Evolutionary conservation across 2,113 vertebrate genomes (phyloP).

Genomic region (Lophius piscatorius): DNA sequence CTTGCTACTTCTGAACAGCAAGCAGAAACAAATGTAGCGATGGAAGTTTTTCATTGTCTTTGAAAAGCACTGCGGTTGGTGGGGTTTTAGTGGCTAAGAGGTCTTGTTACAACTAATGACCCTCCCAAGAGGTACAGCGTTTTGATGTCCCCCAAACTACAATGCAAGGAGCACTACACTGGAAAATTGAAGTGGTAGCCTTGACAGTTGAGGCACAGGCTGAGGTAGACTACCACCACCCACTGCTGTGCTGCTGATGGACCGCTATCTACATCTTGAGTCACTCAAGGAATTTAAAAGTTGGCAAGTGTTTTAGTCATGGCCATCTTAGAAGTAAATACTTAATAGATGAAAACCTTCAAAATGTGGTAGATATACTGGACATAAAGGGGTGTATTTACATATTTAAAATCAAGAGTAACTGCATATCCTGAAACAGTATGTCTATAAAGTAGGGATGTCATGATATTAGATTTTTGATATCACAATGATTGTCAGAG

Average conservation of each 20-base stretch:
- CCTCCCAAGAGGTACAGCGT: slow-evolving; percentile 65
- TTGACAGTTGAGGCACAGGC: slow-evolving; percentile 29
- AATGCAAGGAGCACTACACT: slow-evolving; percentile 11
- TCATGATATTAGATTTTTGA: too few species aligned
- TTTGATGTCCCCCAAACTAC: slow-evolving; percentile 20
- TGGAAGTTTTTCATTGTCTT: slow-evolving; percentile 83
- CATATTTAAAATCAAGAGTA: too few species aligned
- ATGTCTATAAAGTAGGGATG: too few species aligned
- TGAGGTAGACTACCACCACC: slow-evolving; percentile 17
- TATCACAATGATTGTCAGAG: too few species aligned
- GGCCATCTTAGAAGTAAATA: not conserved
- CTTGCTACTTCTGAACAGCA: slow-evolving; percentile 76
- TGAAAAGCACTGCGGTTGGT: slow-evolving; percentile 75
- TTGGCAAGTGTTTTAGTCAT: not conserved
- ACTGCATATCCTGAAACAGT: too few species aligned
- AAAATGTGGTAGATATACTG: too few species aligned
- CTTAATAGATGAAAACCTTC: too few species aligned
- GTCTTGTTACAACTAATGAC: slow-evolving; percentile 78
- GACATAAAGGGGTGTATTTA: too few species aligned
- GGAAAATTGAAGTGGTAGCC: slow-evolving; percentile 37
- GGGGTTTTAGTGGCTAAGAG: slow-evolving; percentile 50
- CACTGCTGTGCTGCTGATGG: slow-evolving; percentile 13
- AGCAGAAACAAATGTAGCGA: slow-evolving; percentile 82
- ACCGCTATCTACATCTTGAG: slow-evolving; percentile 2
- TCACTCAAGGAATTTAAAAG: not conserved